These are phyloP conservation scores for Ceratosolen fusciceps DNA, from an alignment of 1,140 invertebrate genomes.

Conservation along the genomic window DNA sequence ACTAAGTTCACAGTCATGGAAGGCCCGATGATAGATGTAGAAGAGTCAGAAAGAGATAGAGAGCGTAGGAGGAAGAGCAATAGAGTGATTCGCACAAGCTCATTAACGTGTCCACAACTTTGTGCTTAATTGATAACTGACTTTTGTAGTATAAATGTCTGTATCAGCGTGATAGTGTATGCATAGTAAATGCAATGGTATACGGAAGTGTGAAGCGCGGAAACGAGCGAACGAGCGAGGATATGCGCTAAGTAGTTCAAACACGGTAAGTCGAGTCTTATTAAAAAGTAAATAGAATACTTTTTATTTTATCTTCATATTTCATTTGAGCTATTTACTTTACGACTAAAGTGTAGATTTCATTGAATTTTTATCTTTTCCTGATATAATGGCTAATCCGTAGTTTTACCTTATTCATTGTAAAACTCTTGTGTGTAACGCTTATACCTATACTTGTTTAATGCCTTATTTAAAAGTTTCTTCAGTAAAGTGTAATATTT, in stretches of 20 bases:
- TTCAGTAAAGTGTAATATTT: too few species aligned
- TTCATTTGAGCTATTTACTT: too few species aligned
- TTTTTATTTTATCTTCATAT: background rate
- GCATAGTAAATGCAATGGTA: background rate
- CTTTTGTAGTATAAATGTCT: background rate
- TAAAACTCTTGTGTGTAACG: too few species aligned
- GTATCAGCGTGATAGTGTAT: background rate
- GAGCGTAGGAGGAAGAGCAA: background rate
- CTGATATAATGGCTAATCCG: too few species aligned
- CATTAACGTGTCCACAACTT: background rate
- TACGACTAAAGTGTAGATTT: too few species aligned
- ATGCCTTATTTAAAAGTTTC: too few species aligned
- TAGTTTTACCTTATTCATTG: too few species aligned
- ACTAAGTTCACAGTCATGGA: background rate
- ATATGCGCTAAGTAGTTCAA: background rate
- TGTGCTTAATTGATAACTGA: conserved; percentile 10
- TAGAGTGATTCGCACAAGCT: background rate
- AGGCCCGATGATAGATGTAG: background rate
- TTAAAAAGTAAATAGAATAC: conserved; percentile 3
- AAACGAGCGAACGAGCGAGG: background rate
- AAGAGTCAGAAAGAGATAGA: background rate
- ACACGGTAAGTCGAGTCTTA: background rate
- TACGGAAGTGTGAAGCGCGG: background rate
- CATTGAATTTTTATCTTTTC: too few species aligned
- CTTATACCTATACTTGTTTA: too few species aligned